These are phyloP conservation scores for Zaprionus ghesquierei DNA, from an alignment of 1,140 invertebrate species.

Conservation along the genomic window DNA sequence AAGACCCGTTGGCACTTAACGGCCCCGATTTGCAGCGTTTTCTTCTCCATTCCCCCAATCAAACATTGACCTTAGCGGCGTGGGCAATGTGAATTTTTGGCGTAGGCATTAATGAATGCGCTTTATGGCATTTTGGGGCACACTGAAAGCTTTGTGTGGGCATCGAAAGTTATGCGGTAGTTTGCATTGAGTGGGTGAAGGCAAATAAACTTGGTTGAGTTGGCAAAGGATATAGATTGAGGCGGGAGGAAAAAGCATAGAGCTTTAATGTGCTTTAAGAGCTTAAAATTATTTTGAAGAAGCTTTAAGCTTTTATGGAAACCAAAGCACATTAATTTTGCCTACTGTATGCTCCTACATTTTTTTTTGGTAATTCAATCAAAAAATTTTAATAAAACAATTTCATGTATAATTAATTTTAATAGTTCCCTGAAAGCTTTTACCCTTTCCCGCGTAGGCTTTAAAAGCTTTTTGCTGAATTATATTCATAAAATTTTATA, in stretches of 20 bases:
- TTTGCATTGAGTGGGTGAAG: background rate
- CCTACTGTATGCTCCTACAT: too few species aligned
- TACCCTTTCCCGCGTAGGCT: background rate
- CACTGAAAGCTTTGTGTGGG: background rate
- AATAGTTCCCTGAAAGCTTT: background rate
- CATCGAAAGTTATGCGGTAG: background rate
- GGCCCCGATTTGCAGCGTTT: slow-evolving; percentile 4
- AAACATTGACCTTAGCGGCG: slow-evolving; percentile 10
- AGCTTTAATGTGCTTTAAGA: too few species aligned
- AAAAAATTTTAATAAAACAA: too few species aligned
- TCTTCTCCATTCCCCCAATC: background rate
- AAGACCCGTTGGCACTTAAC: slow-evolving; percentile 46
- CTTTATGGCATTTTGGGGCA: background rate
- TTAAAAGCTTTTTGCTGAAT: background rate
- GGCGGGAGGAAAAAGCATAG: too few species aligned
- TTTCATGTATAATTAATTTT: too few species aligned
- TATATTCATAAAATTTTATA: background rate
- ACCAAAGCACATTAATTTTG: too few species aligned
- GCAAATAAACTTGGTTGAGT: background rate
- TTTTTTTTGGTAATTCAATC: too few species aligned
- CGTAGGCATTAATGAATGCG: background rate
- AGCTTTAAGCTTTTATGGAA: too few species aligned
- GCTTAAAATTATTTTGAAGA: too few species aligned
- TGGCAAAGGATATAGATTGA: background rate
- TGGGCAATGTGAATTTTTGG: slow-evolving; percentile 5